phyloP scores from a whole-genome alignment of 2,113 vertebrate genomes.

The Nothoprocta pentlandii region DNA sequence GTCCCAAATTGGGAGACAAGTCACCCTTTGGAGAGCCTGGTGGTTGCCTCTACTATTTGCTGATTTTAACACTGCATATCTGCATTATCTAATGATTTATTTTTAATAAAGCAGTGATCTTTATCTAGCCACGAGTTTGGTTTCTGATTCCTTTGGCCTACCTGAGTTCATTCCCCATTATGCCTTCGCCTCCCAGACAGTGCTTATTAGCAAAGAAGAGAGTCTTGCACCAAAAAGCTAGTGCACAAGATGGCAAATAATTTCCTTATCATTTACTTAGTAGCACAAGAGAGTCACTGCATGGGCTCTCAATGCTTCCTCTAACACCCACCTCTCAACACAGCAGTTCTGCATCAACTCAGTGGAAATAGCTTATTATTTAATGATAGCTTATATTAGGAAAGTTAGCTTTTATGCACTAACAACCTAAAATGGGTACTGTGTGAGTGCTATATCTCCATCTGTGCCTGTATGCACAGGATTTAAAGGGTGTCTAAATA shows the following conservation, averaged over 20 bases:
- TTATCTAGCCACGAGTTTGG: neutral
- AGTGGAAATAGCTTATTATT: slow-evolving; percentile 36
- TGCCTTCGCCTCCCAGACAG: neutral
- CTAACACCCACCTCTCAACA: neutral
- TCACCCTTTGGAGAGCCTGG: fast-evolving
- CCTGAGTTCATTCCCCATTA: neutral
- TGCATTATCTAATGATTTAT: neutral
- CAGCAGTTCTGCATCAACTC: neutral
- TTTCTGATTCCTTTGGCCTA: neutral
- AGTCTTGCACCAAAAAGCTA: neutral
- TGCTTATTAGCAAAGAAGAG: neutral
- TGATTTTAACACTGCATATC: neutral
- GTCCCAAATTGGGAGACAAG: neutral
- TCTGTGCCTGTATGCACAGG: neutral
- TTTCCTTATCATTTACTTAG: slow-evolving; percentile 6
- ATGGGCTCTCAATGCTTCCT: neutral
- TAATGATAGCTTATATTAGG: slow-evolving; percentile 24
- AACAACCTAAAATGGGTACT: neutral
- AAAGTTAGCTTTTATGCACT: neutral
- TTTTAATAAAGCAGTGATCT: neutral
- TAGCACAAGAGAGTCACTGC: neutral
- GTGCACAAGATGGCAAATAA: neutral
- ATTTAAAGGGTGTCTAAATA: slow-evolving; percentile 6
- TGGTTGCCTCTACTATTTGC: neutral
- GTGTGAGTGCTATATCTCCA: neutral